phyloP scores from a whole-genome alignment of 2,888 invertebrate species.

The Tipula confusa region DNA sequence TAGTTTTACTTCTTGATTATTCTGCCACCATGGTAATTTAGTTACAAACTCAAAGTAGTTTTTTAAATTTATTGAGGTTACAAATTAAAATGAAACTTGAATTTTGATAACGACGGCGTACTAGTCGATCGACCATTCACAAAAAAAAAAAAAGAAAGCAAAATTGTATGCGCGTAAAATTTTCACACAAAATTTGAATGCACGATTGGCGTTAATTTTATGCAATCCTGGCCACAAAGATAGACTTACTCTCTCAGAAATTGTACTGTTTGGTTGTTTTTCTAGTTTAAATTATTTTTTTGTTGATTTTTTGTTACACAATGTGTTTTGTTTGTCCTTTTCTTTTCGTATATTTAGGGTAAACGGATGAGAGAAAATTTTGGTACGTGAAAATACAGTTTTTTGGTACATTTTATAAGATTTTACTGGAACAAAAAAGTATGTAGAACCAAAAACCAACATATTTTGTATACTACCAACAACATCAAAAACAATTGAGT shows the following conservation, averaged over 20 bases:
- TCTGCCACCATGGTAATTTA: neutral
- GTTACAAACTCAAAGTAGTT: conserved; percentile 12
- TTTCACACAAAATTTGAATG: neutral
- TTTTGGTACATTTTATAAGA: neutral
- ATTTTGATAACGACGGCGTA: neutral
- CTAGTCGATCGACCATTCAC: neutral
- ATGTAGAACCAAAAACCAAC: neutral
- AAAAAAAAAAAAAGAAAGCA: neutral
- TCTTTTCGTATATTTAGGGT: neutral
- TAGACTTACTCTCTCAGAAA: conserved; percentile 12
- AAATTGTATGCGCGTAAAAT: neutral
- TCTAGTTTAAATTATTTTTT: no score
- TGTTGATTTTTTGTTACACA: neutral
- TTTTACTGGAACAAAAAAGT: neutral
- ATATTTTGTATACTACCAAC: no score
- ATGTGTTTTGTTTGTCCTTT: neutral
- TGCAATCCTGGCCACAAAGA: neutral
- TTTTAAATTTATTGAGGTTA: conserved; percentile 25
- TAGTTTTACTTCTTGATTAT: neutral
- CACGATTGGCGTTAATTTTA: neutral
- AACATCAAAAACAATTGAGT: neutral
- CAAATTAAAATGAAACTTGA: conserved; percentile 4
- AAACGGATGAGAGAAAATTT: conserved; percentile 8
- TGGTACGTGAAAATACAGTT: neutral
- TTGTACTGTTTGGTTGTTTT: neutral